Conservation (phyloP, 2,888 invertebrate genomes). For the Apamea monoglypha region DNA sequence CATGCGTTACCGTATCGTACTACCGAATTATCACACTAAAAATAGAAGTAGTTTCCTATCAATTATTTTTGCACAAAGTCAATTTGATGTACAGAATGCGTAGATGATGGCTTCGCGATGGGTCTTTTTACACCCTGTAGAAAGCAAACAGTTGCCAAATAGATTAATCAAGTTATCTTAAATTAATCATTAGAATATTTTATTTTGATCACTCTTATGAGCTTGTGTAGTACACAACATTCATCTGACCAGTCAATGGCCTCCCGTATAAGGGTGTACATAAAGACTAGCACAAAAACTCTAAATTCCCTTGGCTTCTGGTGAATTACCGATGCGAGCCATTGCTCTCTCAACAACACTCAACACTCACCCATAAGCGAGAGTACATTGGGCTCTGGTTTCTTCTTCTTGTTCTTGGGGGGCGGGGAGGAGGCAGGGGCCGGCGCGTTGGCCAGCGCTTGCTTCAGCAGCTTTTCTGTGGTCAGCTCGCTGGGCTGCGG, state of each 20-base stretch:
- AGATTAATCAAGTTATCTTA: not conserved
- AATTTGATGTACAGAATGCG: too few relatives aligned
- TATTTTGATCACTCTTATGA: not conserved
- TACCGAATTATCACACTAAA: too few relatives aligned
- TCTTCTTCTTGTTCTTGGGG: conserved; percentile 85
- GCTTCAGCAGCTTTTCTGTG: conserved; percentile 85
- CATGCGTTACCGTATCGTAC: too few relatives aligned
- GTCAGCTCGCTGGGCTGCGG: conserved; percentile 87
- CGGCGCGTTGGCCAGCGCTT: conserved; percentile 76
- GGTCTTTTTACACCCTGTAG: not conserved
- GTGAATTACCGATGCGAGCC: not conserved
- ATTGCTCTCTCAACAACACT: too few relatives aligned
- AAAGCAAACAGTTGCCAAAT: not conserved
- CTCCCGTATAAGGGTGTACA: not conserved
- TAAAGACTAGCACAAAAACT: not conserved
- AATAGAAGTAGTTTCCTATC: too few relatives aligned
- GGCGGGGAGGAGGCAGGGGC: conserved; percentile 76
- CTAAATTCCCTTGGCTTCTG: not conserved
- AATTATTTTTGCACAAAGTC: too few relatives aligned
- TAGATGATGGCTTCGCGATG: too few relatives aligned
- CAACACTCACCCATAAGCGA: conserved; percentile 83
- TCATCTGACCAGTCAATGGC: not conserved
- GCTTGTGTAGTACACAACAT: not conserved
- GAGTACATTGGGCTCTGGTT: conserved; percentile 82
- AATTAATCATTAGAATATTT: not conserved